These are phyloP conservation scores for Himalopsyche kuldschensis DNA, from an alignment of 2,888 invertebrate species.

Conservation along the genomic window DNA sequence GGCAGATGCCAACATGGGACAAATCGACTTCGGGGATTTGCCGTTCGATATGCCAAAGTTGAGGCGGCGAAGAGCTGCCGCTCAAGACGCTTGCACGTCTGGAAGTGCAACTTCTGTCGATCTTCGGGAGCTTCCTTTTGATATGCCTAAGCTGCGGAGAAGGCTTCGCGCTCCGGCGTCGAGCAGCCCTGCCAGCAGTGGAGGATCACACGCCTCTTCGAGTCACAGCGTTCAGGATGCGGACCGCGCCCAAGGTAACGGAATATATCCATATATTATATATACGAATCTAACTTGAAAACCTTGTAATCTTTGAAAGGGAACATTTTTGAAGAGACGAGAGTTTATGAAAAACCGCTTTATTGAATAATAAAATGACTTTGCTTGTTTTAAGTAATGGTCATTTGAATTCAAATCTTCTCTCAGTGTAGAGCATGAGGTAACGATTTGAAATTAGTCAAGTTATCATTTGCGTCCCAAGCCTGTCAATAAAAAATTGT, in stretches of 20 bases:
- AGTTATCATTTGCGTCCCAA: too few species aligned
- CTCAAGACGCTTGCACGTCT: conserved; percentile 70
- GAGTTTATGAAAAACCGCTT: too few species aligned
- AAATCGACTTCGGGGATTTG: conserved; percentile 71
- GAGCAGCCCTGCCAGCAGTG: conserved; percentile 70
- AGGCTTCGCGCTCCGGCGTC: conserved; percentile 67
- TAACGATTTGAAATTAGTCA: too few species aligned
- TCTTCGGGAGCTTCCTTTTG: conserved; percentile 81
- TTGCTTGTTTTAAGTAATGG: too few species aligned
- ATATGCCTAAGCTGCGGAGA: conserved; percentile 86
- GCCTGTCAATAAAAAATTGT: too few species aligned
- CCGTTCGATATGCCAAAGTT: conserved; percentile 91
- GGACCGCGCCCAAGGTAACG: conserved; percentile 62
- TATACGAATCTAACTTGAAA: neutral
- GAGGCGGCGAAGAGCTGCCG: conserved; percentile 66
- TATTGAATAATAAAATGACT: too few species aligned
- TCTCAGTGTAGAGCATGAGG: too few species aligned
- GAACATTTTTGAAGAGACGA: too few species aligned
- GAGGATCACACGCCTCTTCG: conserved; percentile 78
- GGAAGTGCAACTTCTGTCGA: conserved; percentile 76
- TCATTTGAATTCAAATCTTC: too few species aligned
- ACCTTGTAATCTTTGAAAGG: too few species aligned
- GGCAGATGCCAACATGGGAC: conserved; percentile 55
- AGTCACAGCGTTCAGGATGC: conserved; percentile 79
- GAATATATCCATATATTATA: too few species aligned